Conservation (phyloP, 2,113 vertebrate species). For the Rhinoderma darwinii region DNA sequence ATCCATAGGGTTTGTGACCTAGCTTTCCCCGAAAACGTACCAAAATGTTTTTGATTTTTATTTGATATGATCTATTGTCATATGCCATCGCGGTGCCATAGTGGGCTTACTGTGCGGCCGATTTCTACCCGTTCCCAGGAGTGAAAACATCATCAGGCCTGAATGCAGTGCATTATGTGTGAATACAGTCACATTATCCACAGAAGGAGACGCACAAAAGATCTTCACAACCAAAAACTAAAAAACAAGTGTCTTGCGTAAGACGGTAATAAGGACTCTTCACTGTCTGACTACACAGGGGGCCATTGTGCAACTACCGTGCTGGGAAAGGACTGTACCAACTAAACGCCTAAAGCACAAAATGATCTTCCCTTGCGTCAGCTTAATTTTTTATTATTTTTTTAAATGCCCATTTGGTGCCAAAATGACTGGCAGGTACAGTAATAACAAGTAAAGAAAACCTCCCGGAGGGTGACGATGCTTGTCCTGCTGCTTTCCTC, state of each 20-base stretch:
- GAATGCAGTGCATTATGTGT: neutral
- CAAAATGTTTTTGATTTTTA: too few species aligned
- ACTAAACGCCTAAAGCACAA: constrained; percentile 4
- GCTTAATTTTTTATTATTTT: neutral
- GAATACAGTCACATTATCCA: neutral
- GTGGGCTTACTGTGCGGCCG: neutral
- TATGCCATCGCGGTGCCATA: neutral
- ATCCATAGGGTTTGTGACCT: neutral
- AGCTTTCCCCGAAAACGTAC: neutral
- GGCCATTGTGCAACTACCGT: constrained; percentile 7
- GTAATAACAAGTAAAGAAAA: neutral
- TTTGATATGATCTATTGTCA: too few species aligned
- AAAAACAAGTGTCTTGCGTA: constrained; percentile 16
- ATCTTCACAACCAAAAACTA: constrained; percentile 21
- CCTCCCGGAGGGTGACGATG: too few species aligned
- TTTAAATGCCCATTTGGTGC: neutral
- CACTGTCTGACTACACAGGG: constrained; percentile 29
- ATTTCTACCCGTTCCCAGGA: neutral
- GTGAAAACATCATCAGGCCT: neutral
- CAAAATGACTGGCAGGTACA: constrained; percentile 20
- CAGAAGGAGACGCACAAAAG: constrained; percentile 7
- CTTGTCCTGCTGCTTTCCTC: neutral
- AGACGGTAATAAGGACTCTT: constrained; percentile 8
- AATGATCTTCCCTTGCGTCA: constrained; percentile 9
- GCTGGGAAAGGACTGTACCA: neutral